Base-by-base conservation (phyloP, 2,888 invertebrate species). In the Iselma pallidipennis region DNA sequence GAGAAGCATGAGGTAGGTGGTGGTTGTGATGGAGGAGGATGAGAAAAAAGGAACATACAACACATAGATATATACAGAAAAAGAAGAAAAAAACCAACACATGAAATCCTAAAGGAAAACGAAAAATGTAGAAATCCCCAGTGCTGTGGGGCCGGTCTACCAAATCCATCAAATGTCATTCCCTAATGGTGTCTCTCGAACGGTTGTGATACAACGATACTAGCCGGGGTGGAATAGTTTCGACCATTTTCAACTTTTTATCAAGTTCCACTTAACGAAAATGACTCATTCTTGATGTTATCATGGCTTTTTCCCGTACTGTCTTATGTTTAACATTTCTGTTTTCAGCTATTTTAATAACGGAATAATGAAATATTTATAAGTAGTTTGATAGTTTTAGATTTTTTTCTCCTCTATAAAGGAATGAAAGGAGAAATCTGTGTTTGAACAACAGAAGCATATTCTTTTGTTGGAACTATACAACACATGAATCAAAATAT, bases 111-210 rank as follows among this genome's bases (percentile, higher is more conserved):
- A 73, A 75, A 75, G 74, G 74, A 75, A 42, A 74, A 74, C 74
- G 75, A 78, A 76, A 78, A 79, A 78, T 77, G 76, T 75, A 74
- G 77, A 78, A 79, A 78, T 79, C 79, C 79, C 77, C 68, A 71
- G 78, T 79, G 78, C 78, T 77, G 71, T 73, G 74, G 75, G 76
- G 77, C 74, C 70, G 76, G 77, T 72, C 76, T 71, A 71, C 71
- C 67, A 71, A 72, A 81, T 81, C 79, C 75, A 79, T 81, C 81
- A 80, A 79, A 78, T 71, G 81, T 80, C 81, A 76, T 74, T 75
- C 71, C 71, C 74, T 78, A 78, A 78, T 78, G 77, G 77, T 76
- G 76, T 78, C 77, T 78, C 73, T 74, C 75, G 65, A 71, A 75
- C 10, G n/a, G 69, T 73, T 71, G 71, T 67, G 71, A 71, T 69